A percentile compares a stretch with the other conserved stretches of the same genome.
Evolutionary conservation across 1,140 invertebrate species (phyloP).

Genomic region (Drosophila takahashii): DNA sequence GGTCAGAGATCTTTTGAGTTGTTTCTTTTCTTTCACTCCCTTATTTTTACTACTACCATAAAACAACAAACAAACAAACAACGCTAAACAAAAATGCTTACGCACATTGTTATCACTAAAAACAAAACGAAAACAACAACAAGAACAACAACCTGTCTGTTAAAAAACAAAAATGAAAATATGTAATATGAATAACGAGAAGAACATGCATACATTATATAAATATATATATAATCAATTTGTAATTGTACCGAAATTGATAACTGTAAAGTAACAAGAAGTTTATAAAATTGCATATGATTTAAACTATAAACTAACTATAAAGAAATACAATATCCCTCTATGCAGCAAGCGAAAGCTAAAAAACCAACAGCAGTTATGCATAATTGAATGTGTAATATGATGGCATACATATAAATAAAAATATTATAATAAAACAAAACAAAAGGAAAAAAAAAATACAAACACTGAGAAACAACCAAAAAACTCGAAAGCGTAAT

Average conservation of each 20-base stretch:
- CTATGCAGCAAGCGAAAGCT: constrained; percentile 62
- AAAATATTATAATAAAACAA: constrained; percentile 53
- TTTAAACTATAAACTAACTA: constrained; percentile 75
- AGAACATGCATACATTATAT: constrained; percentile 46
- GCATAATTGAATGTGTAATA: constrained; percentile 63
- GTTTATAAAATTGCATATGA: constrained; percentile 76
- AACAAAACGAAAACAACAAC: constrained; percentile 29
- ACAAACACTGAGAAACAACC: constrained; percentile 63
- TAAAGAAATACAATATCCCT: constrained; percentile 68
- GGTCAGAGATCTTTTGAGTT: constrained; percentile 22
- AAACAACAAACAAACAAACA: constrained; percentile 18
- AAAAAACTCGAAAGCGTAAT: constrained; percentile 38
- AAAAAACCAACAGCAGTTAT: constrained; percentile 49
- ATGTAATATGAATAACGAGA: constrained; percentile 49
- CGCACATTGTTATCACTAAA: constrained; percentile 56
- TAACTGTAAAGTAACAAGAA: constrained; percentile 71
- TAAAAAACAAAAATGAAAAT: constrained; percentile 45
- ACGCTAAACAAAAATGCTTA: constrained; percentile 40
- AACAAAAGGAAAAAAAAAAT: constrained; percentile 46
- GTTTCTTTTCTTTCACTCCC: constrained; percentile 26
- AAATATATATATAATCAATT: constrained; percentile 52
- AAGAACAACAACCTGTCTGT: constrained; percentile 46
- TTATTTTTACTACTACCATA: constrained; percentile 29
- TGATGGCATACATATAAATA: constrained; percentile 69
- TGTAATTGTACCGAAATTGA: constrained; percentile 79